A percentile compares a stretch with the other conserved stretches of the same genome.
Evolutionary conservation across 2,797 vertebrate genomes (phyloP).

Genomic region (Mionectes olivaceus): DNA sequence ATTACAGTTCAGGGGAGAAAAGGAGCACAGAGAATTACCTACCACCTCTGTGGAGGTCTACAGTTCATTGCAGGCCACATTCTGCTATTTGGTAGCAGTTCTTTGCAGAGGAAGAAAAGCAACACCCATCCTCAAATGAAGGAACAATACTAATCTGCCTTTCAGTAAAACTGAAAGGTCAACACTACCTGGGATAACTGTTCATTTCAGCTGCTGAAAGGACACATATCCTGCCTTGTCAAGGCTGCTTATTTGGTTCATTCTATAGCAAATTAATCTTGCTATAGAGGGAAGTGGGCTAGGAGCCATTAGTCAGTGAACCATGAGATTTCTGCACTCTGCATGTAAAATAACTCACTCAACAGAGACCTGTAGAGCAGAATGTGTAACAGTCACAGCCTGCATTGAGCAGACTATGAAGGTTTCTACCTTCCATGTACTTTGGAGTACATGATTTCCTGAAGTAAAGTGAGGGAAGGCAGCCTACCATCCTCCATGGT

Average conservation of each 20-base stretch:
- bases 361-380: background rate
- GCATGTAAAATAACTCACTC: background rate
- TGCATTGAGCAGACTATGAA: background rate
- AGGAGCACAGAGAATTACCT: background rate
- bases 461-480: background rate
- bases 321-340: background rate
- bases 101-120: background rate
- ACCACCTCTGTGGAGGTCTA: background rate
- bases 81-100: background rate
- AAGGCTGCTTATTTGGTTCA: background rate
- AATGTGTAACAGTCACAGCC: background rate
- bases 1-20: background rate
- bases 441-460: background rate
- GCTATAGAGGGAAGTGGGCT: background rate
- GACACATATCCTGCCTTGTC: background rate
- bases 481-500: background rate
- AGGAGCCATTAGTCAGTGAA: background rate
- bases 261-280: background rate
- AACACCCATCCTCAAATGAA: background rate
- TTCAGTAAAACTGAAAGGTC: conserved; percentile 1
- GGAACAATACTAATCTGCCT: background rate
- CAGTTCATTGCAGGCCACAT: background rate
- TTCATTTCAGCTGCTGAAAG: background rate
- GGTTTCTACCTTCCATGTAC: fast-evolving
- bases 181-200: background rate